Evolutionary conservation across 2,888 invertebrate genomes (phyloP), one percentile per base, ranked within the genome.

Genomic region (Hirtodrosophila trivittata): DNA sequence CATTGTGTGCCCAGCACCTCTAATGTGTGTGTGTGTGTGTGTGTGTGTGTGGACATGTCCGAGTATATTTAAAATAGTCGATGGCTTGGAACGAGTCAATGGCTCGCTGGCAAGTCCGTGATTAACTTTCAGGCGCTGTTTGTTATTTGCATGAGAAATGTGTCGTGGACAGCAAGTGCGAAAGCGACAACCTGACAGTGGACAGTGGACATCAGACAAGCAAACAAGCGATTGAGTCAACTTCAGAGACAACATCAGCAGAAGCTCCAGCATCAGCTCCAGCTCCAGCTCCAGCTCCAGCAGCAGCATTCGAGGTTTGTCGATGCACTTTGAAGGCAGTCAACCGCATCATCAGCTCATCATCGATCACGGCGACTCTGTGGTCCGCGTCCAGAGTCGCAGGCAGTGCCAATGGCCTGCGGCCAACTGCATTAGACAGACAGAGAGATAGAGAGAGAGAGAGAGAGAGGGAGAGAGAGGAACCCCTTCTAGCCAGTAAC

Each of bases 341-440:
- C 59, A 63, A 70, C 58, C 66, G 66, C 77, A 73, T 73, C 75
- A 75, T 75, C 67, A 60, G 75, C 75, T 73, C 78, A 81, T 75
- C 78, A 78, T 81, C 83, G 80, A 81, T 81, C 80, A 85, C 85
- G 64, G 64, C 67, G 80, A 47, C 52, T 47, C 73, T 58, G 66
- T 46, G 66, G 66, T 66, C 41, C 66, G 51, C 67, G 46, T 45
- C 71, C 18, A 32, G 39, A 28, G 30, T 26, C 33, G 30, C 50
- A 35, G 62, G 28, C 67, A 66, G 52, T 74, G 81, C 58, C 70
- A 76, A 81, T 75, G 77, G 73, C 70, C 67, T 54, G 57, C 46
- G 46, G 76, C 25, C 80, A 58, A 67, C 60, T 66, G 75, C 81
- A 77, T 77, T 77, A 62, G 74, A 70, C 18, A 21, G 18, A 21